Base-by-base conservation (phyloP, 2,797 vertebrate species). In the Xyrichtys novacula region DNA sequence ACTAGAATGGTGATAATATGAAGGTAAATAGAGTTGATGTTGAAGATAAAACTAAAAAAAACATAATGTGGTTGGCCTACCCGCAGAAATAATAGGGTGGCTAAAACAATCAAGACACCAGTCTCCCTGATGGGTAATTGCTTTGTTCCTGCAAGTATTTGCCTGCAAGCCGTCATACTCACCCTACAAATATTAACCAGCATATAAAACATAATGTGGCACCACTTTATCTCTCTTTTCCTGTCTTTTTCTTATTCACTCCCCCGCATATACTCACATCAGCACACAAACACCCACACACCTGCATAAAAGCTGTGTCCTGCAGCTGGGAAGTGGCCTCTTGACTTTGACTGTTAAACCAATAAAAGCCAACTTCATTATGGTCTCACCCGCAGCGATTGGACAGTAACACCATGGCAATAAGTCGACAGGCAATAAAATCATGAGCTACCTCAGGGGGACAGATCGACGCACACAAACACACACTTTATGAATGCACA, bases 331-430 rank as follows among this genome's bases (percentile, higher is more conserved):
- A 85, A 74, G 69, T 78, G 75, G 76, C 71, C 76, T 85, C 77
- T 86, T 86, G 82, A 81, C 85, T 87, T 83, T 74, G 62, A 81
- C 74, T 82, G 81, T 74, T 76, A 79, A 86, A 81, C 81, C 86
- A 86, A 90, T 91, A 90, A 90, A 88, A 82, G 71, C 9, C 74
- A 82, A 85, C 87, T 90, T 90, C 85, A 90, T 91, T 90, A 88
- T 44, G 55, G 65, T 61, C 61, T 88, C 79, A 87, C 83, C 82
- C 22, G 65, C 32, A 87, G 86, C 83, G 19, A 66, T 80, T 78
- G 84, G 79, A 81, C 84, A 74, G 76, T 85, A 81, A 80, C 81
- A 85, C 72, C 22, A 8, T 62, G 54, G 81, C 84, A 90, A 89
- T 89, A 88, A 88, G 88, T 78, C 72, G 80, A 83, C 82, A 1